Percentiles rank a stretch among this genome's conserved stretches.
Evolutionary conservation across 2,797 vertebrate genomes (phyloP).

Genomic region (Characodon lateralis): DNA sequence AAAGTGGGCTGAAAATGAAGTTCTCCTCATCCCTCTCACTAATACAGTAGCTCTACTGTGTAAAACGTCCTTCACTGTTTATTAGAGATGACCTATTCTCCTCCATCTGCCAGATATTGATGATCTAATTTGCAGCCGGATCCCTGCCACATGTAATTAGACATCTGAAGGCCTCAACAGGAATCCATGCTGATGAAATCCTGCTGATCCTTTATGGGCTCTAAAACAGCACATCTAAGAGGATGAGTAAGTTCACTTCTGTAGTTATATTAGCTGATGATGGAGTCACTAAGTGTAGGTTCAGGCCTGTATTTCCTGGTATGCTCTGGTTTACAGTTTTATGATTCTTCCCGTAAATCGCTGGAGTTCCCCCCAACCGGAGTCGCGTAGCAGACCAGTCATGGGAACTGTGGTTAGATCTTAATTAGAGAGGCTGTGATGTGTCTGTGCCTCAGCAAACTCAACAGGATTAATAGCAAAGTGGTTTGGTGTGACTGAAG

Average conservation of each 20-base stretch:
- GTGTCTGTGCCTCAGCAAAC: slow-evolving; percentile 54
- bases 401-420: slow-evolving; percentile 70
- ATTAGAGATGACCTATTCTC: slow-evolving; percentile 46
- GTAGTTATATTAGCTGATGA: slow-evolving; percentile 66
- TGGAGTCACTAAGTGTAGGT: slow-evolving; percentile 72
- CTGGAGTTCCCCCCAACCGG: slow-evolving; percentile 61
- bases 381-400: slow-evolving; percentile 51
- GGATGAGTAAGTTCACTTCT: slow-evolving; percentile 62
- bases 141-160: slow-evolving; percentile 52
- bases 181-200: slow-evolving; percentile 31
- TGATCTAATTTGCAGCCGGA: slow-evolving; percentile 64
- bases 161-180: slow-evolving; percentile 56
- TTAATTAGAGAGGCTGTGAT: slow-evolving; percentile 73
- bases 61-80: slow-evolving; percentile 35
- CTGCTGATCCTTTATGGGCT: slow-evolving; percentile 44
- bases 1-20: slow-evolving; percentile 39
- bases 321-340: slow-evolving; percentile 76
- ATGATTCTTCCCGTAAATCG: slow-evolving; percentile 77
- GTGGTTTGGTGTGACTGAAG: slow-evolving; percentile 47
- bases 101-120: slow-evolving; percentile 51
- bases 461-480: slow-evolving; percentile 47
- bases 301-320: slow-evolving; percentile 75
- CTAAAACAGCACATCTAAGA: slow-evolving; percentile 35
- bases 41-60: slow-evolving; percentile 67
- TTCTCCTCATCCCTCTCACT: slow-evolving; percentile 19